Evolutionary conservation across 2,797 vertebrate species (phyloP).

Genomic region (Caiman crocodilus): DNA sequence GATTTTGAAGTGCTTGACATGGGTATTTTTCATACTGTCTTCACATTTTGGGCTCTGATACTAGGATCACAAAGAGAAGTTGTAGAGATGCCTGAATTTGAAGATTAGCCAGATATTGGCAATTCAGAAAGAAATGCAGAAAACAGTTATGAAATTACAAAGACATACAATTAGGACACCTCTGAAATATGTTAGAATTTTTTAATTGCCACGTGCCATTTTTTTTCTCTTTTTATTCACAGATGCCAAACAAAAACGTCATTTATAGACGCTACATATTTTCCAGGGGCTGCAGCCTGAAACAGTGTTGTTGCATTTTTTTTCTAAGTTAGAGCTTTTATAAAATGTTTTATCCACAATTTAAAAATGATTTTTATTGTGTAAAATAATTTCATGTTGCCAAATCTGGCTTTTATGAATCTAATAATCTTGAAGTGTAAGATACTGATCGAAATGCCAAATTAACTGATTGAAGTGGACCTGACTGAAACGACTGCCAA

Average conservation of each 20-base stretch:
- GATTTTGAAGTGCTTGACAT: constrained; percentile 84
- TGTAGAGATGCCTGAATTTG: constrained; percentile 54
- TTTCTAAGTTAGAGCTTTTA: constrained; percentile 58
- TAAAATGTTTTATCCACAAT: constrained; percentile 65
- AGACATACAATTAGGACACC: neutral
- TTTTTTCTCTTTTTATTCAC: constrained; percentile 63
- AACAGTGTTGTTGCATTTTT: constrained; percentile 1
- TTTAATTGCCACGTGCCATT: constrained; percentile 74
- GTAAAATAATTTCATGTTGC: constrained; percentile 72
- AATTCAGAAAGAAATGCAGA: constrained; percentile 56
- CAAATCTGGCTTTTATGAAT: constrained; percentile 79
- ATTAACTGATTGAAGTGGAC: constrained; percentile 71
- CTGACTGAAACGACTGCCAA: constrained; percentile 77
- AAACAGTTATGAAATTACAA: constrained; percentile 57
- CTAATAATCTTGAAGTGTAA: constrained; percentile 49
- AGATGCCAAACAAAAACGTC: constrained; percentile 82
- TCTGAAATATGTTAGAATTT: constrained; percentile 31
- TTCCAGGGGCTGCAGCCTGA: constrained; percentile 71
- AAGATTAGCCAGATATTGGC: constrained; percentile 71
- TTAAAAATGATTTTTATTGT: constrained; percentile 72
- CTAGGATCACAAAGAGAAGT: constrained; percentile 44
- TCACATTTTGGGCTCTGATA: constrained; percentile 76
- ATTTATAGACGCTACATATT: constrained; percentile 83
- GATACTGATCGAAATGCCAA: constrained; percentile 76
- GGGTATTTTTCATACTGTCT: constrained; percentile 80